These are phyloP conservation scores for Brachycybe producta DNA, from an alignment of 2,888 invertebrate species.

Conservation along the genomic window DNA sequence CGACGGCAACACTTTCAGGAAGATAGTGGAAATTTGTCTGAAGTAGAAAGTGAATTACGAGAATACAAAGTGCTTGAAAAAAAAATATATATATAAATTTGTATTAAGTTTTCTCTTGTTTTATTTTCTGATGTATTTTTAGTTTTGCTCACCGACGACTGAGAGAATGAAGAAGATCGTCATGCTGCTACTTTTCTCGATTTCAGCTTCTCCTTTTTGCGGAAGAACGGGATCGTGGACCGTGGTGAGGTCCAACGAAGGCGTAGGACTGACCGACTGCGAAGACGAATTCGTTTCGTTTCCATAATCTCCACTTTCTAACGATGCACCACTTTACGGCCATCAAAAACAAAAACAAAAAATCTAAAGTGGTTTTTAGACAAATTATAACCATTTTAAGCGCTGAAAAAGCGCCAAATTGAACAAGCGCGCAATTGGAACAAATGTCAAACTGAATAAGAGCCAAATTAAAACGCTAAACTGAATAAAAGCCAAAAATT, in stretches of 20 bases:
- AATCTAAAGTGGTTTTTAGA: no score
- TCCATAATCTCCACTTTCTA: background rate
- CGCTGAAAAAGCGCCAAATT: no score
- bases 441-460: no score
- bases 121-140: no score
- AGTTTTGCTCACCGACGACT: constrained; percentile 48
- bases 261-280: background rate
- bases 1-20: constrained; percentile 94
- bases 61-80: constrained; percentile 66
- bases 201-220: constrained; percentile 79
- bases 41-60: constrained; percentile 86
- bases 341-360: no score
- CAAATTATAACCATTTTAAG: no score
- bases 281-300: constrained; percentile 4
- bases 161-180: constrained; percentile 96
- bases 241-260: no score
- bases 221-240: constrained; percentile 42
- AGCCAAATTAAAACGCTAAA: no score
- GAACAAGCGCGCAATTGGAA: no score
- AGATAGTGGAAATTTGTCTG: constrained; percentile 92
- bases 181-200: constrained; percentile 91
- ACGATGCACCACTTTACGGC: background rate
- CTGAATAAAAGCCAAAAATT: no score
- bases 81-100: constrained; percentile 11
- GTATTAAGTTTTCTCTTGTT: background rate